Percentiles rank a stretch among this genome's conserved stretches.
Conservation (phyloP, 2,113 vertebrate species). For the Vidua macroura region DNA sequence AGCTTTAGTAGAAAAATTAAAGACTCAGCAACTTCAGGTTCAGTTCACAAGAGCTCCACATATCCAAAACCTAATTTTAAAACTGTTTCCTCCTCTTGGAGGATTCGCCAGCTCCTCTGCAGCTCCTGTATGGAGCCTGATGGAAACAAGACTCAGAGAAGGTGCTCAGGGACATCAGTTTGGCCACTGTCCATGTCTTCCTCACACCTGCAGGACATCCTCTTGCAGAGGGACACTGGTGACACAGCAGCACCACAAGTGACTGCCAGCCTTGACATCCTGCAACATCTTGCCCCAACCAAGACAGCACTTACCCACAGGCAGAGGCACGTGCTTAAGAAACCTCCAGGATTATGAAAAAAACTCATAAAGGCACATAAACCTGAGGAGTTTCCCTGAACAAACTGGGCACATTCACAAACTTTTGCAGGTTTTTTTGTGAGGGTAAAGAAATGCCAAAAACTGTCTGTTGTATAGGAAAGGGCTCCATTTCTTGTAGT, state of each 20-base stretch:
- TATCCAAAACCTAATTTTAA: background rate
- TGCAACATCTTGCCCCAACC: background rate
- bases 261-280: background rate
- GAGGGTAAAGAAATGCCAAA: background rate
- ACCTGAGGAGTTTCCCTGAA: background rate
- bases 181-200: background rate
- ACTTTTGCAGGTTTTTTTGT: background rate
- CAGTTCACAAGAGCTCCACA: background rate
- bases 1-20: background rate
- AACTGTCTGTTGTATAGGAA: background rate
- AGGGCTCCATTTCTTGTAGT: background rate
- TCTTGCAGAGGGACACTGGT: background rate
- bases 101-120: background rate
- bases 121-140: background rate
- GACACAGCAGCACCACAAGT: too few relatives aligned
- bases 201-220: background rate
- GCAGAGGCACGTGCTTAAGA: background rate
- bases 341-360: background rate
- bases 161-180: background rate
- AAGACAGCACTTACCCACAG: background rate
- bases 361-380: fast-evolving
- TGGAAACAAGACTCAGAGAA: background rate
- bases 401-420: background rate
- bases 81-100: background rate
- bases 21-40: background rate